Base-by-base conservation (phyloP, 1,140 invertebrate species). In the Drosophila guanche region DNA sequence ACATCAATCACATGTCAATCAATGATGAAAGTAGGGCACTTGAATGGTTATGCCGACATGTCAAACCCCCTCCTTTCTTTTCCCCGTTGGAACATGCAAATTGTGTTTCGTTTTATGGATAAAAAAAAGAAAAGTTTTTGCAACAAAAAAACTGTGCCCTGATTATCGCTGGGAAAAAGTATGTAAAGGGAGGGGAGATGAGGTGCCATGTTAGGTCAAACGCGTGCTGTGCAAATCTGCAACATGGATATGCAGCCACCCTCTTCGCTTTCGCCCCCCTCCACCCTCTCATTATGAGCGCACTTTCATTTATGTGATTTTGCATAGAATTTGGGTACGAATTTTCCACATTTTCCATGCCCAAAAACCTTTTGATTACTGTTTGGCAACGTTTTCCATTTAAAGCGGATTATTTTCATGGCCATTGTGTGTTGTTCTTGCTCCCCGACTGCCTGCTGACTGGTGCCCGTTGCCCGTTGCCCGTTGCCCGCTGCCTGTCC, bases 351-450 rank as follows among this genome's bases (percentile, higher is more conserved):
- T 61, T 51, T 73, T 68, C 43, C 52, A 52, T 75, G 71, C 70
- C 57, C 33, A 12, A 37, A 33, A 37, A 37, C 33, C 33, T 37
- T 37, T 67, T 68, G 73, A 69, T 84, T 79, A 76, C 62, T 66
- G 69, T 86, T 80, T 84, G 69, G 76, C 84, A 76, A 68, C 71
- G 59, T 88, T 88, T 89, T 89, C 59, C 72, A 76, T 65, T 86
- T 75, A 90, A 90, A 90, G 86, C 86, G 81, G 86, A 90, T 90
- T 90, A 90, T 83, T 90, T 85, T 89, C 74, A 68, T 79, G 61
- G 40, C 47, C 62, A 79, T 86, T 88, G 75, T 88, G 61, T 14
- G 33, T 7, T 12, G 33, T 10, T 37, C 10, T 7, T 12, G 33
- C 33, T 37, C 10, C 10, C 33, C 33, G 10, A 12, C 10, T 12